Evolutionary conservation across 2,888 invertebrate genomes (phyloP).

Genomic region (Morinoia aosen): DNA sequence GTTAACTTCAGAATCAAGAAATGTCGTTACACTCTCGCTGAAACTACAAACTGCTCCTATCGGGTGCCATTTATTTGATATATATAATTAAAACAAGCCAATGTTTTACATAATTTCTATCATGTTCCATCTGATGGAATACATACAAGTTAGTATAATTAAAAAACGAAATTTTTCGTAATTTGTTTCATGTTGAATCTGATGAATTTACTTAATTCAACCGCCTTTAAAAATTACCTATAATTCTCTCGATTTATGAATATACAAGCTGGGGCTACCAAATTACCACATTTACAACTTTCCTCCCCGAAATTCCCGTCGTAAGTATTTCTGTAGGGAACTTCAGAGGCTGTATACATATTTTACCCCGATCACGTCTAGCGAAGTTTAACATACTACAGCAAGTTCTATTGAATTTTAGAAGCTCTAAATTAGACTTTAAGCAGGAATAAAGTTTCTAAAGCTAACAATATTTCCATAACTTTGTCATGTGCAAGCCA

Average conservation of each 20-base stretch:
- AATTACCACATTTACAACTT: not conserved
- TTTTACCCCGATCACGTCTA: not conserved
- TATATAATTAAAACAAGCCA: not conserved
- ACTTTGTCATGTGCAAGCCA: not conserved
- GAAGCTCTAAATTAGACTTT: not conserved
- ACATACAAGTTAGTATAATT: not conserved
- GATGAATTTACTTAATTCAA: not conserved
- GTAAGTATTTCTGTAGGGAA: not conserved
- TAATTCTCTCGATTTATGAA: not conserved
- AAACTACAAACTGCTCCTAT: not conserved
- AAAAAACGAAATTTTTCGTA: not conserved
- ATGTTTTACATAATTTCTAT: not conserved
- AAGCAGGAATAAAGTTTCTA: not conserved
- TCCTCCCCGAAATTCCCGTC: not conserved
- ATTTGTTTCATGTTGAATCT: not conserved
- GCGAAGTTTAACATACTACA: not conserved
- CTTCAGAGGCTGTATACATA: not conserved
- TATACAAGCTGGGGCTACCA: not conserved
- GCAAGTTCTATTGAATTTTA: not conserved
- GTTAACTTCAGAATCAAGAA: not conserved
- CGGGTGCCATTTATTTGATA: not conserved
- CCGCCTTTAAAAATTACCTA: not conserved
- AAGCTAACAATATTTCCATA: not conserved
- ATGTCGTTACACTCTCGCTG: not conserved
- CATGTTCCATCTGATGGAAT: not conserved